Evolutionary conservation across 2,888 invertebrate genomes (phyloP), one percentile per base, ranked within the genome.

Genomic region (Agrotis exclamationis): DNA sequence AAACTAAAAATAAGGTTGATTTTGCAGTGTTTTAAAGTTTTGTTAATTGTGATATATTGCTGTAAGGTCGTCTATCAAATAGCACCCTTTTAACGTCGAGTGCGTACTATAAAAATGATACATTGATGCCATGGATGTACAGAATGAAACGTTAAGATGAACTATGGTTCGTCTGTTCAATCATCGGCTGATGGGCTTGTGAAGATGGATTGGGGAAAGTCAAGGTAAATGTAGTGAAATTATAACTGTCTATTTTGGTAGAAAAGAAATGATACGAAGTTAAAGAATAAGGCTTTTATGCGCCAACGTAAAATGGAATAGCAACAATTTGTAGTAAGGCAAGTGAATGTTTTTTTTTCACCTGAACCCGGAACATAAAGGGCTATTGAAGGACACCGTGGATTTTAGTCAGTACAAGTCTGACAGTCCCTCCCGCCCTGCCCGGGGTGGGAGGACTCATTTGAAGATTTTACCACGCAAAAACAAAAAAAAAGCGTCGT

Each of bases 31-130:
- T 63, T 77, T 16, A 53, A 9, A 39, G 22, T 63, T 33, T 57
- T 69, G 45, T 54, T 70, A 63, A 50, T 63, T 63, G 68, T 72
- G 59, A 72, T 79, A 83, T 73, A 84, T 80, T 84, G 76, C 80
- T 76, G 72, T 76, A 63, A 62, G 87, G 84, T 87, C 90, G 87
- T 92, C 89, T 85, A 91, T 92, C 92, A 89, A 85, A 82, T 71
- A 68, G 62, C 87, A 89, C 88, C 92, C 90, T 90, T 91, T 92
- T 91, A 91, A 88, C 89, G 91, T 90, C 90, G 76, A 72, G 69
- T 73, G 85, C 87, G 87, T 84, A 86, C 86, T 87, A 86, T 88
- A 87, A 87, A 87, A 87, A 89, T 91, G 90, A 91, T 91, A 90
- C 89, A 91, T 88, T 67, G 80, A 83, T 64, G 70, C 74, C 62